Evolutionary conservation across 2,888 invertebrate genomes (phyloP), one percentile per base, ranked within the genome.

Genomic region (Punctoribates punctum): DNA sequence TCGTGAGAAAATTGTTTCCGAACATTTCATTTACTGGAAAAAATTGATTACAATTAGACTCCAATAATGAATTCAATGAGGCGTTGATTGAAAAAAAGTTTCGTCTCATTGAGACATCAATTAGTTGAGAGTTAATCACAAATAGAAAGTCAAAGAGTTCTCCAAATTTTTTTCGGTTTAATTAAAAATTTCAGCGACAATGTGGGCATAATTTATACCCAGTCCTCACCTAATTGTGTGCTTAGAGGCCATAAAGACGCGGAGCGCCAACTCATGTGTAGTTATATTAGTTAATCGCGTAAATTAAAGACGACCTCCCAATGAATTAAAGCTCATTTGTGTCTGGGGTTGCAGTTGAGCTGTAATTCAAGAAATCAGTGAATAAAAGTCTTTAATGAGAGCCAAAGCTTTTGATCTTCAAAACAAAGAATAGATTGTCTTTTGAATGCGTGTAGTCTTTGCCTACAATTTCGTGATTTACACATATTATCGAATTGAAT

Each of bases 401-500:
- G 54, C 5, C 54, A 4, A 13, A 48, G 15, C n/a, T n/a, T n/a
- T n/a, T n/a, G n/a, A n/a, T n/a, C n/a, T n/a, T n/a, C n/a, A n/a
- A n/a, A n/a, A n/a, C n/a, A n/a, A n/a, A n/a, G n/a, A n/a, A n/a
- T n/a, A n/a, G n/a, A n/a, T n/a, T n/a, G n/a, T n/a, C n/a, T n/a
- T n/a, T n/a, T n/a, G n/a, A n/a, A n/a, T n/a, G n/a, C n/a, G n/a
- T n/a, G n/a, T n/a, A n/a, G 20, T 62, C 25, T 25, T 67, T 38
- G 3, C 34, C 20, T 38, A 67, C 38, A 42, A 34, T 67, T 38
- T 38, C 67, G 67, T 67, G 67, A 67, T 67, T 67, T 6, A 67
- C 3, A 38, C 42, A 67, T 67, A 67, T 67, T 67, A 67, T 42
- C 34, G 17, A 13, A 67, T n/a, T 67, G 38, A 67, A 67, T 67